Evolutionary conservation across 2,888 invertebrate genomes (phyloP).

Genomic region (Metalampra italica): DNA sequence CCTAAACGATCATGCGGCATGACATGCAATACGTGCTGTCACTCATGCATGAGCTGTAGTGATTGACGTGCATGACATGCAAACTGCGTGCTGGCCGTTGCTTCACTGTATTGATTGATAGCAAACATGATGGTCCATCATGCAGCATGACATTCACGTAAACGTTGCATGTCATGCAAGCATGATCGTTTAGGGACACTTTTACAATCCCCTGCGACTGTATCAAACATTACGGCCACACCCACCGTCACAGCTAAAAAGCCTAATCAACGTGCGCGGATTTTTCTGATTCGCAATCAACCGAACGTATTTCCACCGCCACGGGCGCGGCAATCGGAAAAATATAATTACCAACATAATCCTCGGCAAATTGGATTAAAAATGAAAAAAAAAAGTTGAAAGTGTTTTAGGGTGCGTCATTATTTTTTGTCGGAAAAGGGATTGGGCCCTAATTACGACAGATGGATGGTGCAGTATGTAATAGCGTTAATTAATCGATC

Average conservation of each 20-base stretch:
- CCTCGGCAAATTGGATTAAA: conserved; percentile 79
- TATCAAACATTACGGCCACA: conserved; percentile 10
- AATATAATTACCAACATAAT: conserved; percentile 80
- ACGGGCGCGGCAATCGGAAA: conserved; percentile 71
- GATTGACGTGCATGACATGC: no score
- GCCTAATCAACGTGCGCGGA: conserved; percentile 64
- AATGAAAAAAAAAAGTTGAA: conserved; percentile 71
- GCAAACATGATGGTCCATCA: no score
- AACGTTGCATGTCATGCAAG: no score
- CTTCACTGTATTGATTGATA: no score
- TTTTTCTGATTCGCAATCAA: conserved; percentile 66
- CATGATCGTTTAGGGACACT: no score
- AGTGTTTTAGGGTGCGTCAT: conserved; percentile 77
- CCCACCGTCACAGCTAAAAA: conserved; percentile 51
- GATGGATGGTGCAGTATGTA: conserved; percentile 74
- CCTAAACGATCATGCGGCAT: no score
- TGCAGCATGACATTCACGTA: no score
- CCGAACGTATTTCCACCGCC: conserved; percentile 60
- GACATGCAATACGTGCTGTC: no score
- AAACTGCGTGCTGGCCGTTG: no score
- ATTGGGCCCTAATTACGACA: conserved; percentile 73
- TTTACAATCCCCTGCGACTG: neutral
- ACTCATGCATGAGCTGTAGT: no score
- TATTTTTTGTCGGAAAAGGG: conserved; percentile 73
- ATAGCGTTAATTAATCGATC: conserved; percentile 77